A percentile compares a stretch with the other conserved stretches of the same genome.
These are phyloP conservation scores for Exephanes ischioxanthus DNA, from an alignment of 2,888 invertebrate genomes.

Conservation along the genomic window DNA sequence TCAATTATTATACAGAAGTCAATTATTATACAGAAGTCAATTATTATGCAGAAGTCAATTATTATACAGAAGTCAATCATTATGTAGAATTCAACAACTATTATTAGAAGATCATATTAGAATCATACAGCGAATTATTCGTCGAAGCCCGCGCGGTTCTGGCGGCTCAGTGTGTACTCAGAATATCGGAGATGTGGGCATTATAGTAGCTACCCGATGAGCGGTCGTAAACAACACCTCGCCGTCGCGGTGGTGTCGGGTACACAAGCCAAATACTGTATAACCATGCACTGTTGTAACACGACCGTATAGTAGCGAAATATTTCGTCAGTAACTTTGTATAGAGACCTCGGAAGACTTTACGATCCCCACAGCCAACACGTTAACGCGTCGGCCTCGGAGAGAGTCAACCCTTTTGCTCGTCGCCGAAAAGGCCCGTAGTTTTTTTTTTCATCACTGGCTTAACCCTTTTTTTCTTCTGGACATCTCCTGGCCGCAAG, in stretches of 20 bases:
- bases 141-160: background rate
- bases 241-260: slow-evolving; percentile 15
- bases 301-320: slow-evolving; percentile 33
- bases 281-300: slow-evolving; percentile 17
- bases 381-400: slow-evolving; percentile 58
- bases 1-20: too few relatives aligned
- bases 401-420: slow-evolving; percentile 60
- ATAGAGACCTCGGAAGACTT: slow-evolving; percentile 27
- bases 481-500: slow-evolving; percentile 53
- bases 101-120: too few relatives aligned
- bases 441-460: background rate
- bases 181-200: slow-evolving; percentile 4
- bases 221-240: slow-evolving; percentile 54
- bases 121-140: background rate
- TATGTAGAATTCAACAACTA: background rate
- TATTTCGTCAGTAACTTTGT: background rate
- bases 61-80: background rate
- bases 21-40: too few relatives aligned
- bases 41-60: too few relatives aligned
- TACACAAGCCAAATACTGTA: slow-evolving; percentile 43
- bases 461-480: slow-evolving; percentile 63
- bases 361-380: slow-evolving; percentile 56
- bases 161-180: background rate
- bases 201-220: slow-evolving; percentile 48
- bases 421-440: slow-evolving; percentile 1